Percentiles rank a stretch among this genome's conserved stretches.
These are phyloP conservation scores for Bellardia bayeri DNA, from an alignment of 2,888 invertebrate genomes.

Conservation along the genomic window DNA sequence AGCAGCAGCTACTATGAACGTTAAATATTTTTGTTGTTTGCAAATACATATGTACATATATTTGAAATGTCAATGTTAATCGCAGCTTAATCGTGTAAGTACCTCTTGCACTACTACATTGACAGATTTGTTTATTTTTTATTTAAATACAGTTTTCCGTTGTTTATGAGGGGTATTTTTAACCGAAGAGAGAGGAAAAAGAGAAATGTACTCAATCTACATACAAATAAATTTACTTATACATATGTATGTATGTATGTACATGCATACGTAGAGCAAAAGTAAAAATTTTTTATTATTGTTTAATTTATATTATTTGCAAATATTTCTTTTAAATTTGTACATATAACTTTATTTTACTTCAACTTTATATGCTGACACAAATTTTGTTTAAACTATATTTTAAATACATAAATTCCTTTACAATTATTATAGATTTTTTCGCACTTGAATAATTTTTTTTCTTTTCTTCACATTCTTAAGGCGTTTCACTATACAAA, in stretches of 20 bases:
- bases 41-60: not conserved
- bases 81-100: conserved; percentile 44
- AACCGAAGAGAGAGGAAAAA: not conserved
- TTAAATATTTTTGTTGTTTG: not conserved
- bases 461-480: conserved; percentile 52
- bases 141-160: conserved; percentile 29
- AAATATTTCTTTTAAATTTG: not conserved
- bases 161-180: conserved; percentile 9
- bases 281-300: conserved; percentile 4
- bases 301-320: not conserved
- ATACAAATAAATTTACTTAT: conserved; percentile 15
- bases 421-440: conserved; percentile 54
- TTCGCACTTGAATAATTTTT: conserved; percentile 51
- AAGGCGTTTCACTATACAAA: conserved; percentile 71
- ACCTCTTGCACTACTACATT: conserved; percentile 31
- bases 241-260: not conserved
- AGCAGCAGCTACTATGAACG: not conserved
- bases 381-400: not conserved
- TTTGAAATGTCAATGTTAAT: conserved; percentile 49
- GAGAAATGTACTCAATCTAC: conserved; percentile 16
- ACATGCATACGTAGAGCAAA: not conserved
- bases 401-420: conserved; percentile 34
- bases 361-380: not conserved
- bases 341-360: not conserved
- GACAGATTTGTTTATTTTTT: not conserved